Percentiles rank a stretch among this genome's conserved stretches.
These are phyloP conservation scores for Lypha dubia DNA, from an alignment of 2,888 invertebrate genomes.

Conservation along the genomic window DNA sequence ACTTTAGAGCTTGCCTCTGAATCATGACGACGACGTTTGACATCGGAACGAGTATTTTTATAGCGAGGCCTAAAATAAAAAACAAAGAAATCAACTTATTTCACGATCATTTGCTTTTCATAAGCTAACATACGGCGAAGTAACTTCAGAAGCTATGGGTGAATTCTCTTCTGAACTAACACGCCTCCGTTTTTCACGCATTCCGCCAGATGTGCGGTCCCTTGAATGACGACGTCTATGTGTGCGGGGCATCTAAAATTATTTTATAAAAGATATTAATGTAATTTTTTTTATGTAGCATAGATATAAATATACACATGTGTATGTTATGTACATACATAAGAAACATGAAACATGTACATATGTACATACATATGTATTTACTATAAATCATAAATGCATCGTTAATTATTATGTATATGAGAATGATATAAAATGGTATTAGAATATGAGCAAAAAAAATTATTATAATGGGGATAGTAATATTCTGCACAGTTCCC, in stretches of 20 bases:
- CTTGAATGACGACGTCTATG: slow-evolving; percentile 91
- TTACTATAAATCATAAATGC: background rate
- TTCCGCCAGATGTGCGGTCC: slow-evolving; percentile 84
- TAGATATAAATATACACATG: background rate
- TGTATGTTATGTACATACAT: too few species aligned
- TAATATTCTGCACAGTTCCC: background rate
- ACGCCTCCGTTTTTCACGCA: slow-evolving; percentile 87
- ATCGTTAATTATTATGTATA: slow-evolving; percentile 8
- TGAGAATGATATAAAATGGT: background rate
- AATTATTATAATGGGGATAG: background rate
- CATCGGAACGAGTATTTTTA: slow-evolving; percentile 80
- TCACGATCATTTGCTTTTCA: background rate
- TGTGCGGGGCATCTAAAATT: slow-evolving; percentile 91
- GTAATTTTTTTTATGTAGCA: slow-evolving; percentile 55
- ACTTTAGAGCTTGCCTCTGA: slow-evolving; percentile 84
- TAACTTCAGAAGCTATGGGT: slow-evolving; percentile 78
- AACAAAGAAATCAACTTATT: slow-evolving; percentile 48
- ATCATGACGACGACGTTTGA: slow-evolving; percentile 87
- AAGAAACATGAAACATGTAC: too few species aligned
- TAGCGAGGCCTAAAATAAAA: slow-evolving; percentile 77
- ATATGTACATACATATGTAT: background rate
- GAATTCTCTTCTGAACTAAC: slow-evolving; percentile 86
- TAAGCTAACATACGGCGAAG: slow-evolving; percentile 81
- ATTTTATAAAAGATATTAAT: background rate
- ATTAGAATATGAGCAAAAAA: background rate